These are phyloP conservation scores for Sphenodon punctatus DNA, from an alignment of 2,797 vertebrate genomes.

Conservation along the genomic window DNA sequence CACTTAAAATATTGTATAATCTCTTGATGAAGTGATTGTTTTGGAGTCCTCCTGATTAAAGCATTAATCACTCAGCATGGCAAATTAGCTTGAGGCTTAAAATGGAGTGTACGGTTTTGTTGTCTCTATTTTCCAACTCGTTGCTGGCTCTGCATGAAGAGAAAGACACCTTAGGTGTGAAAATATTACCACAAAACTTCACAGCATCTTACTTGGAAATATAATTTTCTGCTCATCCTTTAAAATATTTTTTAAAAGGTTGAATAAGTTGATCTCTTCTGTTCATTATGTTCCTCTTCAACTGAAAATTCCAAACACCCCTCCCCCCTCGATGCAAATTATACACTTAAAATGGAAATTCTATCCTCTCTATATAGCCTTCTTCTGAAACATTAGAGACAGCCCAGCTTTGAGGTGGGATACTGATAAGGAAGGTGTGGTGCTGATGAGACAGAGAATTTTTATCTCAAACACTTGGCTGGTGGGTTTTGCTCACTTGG, in stretches of 20 bases:
- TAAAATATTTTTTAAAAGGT: slow-evolving; percentile 31
- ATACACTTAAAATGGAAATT: no score
- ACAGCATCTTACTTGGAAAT: slow-evolving; percentile 58
- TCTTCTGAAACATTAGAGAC: no score
- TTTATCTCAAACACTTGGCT: no score
- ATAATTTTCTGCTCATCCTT: slow-evolving; percentile 56
- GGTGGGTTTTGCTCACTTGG: no score
- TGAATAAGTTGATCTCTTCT: slow-evolving; percentile 35
- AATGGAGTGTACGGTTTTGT: slow-evolving; percentile 46
- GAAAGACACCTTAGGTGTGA: slow-evolving; percentile 68
- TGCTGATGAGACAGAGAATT: no score
- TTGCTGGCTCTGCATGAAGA: slow-evolving; percentile 52
- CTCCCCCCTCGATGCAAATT: no score
- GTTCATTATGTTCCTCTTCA: slow-evolving; percentile 1
- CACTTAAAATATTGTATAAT: slow-evolving; percentile 26
- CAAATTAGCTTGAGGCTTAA: slow-evolving; percentile 62
- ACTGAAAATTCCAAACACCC: slow-evolving; percentile 5
- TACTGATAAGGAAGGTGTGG: no score
- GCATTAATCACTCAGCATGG: slow-evolving; percentile 51
- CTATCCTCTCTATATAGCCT: no score
- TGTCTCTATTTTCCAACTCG: slow-evolving; percentile 54
- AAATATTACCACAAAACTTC: slow-evolving; percentile 67
- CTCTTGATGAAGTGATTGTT: slow-evolving; percentile 62
- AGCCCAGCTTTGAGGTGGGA: no score
- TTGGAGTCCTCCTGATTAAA: slow-evolving; percentile 54